Percentiles rank a stretch among this genome's conserved stretches.
phyloP scores from a whole-genome alignment of 2,113 vertebrate species.

The Girardinichthys multiradiatus region DNA sequence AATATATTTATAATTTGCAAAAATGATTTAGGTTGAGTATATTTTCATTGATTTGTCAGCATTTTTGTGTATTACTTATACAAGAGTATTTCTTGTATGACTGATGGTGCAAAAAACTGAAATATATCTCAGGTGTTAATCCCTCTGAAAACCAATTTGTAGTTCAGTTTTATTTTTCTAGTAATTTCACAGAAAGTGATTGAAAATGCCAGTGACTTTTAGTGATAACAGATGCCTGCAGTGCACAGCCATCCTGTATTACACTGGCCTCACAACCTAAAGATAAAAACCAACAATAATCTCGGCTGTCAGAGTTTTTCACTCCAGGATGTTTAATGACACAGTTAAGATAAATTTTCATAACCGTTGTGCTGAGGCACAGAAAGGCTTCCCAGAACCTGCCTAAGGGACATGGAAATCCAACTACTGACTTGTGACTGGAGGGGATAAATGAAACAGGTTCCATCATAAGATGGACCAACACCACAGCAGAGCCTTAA shows the following conservation, averaged over 20 bases:
- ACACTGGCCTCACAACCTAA: constrained; percentile 34
- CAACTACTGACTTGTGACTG: constrained; percentile 41
- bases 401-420: constrained; percentile 30
- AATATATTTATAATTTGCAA: background rate
- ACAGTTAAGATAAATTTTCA: constrained; percentile 4
- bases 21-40: background rate
- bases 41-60: background rate
- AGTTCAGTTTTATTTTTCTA: constrained; percentile 58
- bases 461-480: constrained; percentile 34
- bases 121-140: background rate
- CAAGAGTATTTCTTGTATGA: no score
- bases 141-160: constrained; percentile 44
- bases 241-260: constrained; percentile 17
- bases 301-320: constrained; percentile 22
- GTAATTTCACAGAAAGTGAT: constrained; percentile 55
- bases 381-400: background rate
- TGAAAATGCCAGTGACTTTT: constrained; percentile 28
- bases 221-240: constrained; percentile 45
- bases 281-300: constrained; percentile 45
- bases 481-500: constrained; percentile 25
- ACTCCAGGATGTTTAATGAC: constrained; percentile 36
- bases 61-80: background rate
- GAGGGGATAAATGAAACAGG: constrained; percentile 29
- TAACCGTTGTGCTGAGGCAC: constrained; percentile 8
- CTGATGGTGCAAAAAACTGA: background rate